These are phyloP conservation scores for Cyaniris semiargus DNA, from an alignment of 2,888 invertebrate genomes.

Conservation along the genomic window DNA sequence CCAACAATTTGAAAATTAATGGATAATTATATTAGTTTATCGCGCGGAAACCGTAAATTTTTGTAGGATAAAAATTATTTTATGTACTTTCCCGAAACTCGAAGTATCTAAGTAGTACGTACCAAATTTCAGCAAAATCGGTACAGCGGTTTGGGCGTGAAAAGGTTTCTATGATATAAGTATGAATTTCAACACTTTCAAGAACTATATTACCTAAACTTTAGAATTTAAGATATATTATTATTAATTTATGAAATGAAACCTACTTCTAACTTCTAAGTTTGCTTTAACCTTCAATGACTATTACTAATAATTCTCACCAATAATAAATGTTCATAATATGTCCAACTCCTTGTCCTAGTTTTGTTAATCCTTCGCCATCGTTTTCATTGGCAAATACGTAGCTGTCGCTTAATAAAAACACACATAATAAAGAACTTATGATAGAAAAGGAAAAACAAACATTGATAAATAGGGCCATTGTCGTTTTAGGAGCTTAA, in stretches of 20 bases:
- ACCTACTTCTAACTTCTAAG: too few species aligned
- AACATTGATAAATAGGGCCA: constrained; percentile 59
- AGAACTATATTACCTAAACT: too few species aligned
- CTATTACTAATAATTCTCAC: constrained; percentile 74
- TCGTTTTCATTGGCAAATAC: constrained; percentile 81
- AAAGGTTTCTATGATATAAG: too few species aligned
- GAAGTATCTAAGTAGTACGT: too few species aligned
- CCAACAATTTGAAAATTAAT: constrained; percentile 23
- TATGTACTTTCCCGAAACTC: too few species aligned
- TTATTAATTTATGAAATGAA: too few species aligned
- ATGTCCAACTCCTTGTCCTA: constrained; percentile 80
- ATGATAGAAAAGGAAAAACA: constrained; percentile 56
- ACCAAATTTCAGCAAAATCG: too few species aligned
- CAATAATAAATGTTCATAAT: constrained; percentile 93
- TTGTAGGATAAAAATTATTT: too few species aligned
- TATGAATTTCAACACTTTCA: too few species aligned
- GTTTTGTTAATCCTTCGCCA: constrained; percentile 79
- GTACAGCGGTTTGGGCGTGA: too few species aligned
- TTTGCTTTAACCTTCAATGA: not conserved
- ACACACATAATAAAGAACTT: constrained; percentile 59
- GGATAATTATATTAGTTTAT: not conserved
- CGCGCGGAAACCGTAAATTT: too few species aligned
- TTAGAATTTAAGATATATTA: too few species aligned
- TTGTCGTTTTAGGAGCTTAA: constrained; percentile 42
- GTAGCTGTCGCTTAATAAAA: constrained; percentile 59